A percentile compares a stretch with the other conserved stretches of the same genome.
Conservation (phyloP, 2,113 vertebrate species). For the Thomomys bottae region DNA sequence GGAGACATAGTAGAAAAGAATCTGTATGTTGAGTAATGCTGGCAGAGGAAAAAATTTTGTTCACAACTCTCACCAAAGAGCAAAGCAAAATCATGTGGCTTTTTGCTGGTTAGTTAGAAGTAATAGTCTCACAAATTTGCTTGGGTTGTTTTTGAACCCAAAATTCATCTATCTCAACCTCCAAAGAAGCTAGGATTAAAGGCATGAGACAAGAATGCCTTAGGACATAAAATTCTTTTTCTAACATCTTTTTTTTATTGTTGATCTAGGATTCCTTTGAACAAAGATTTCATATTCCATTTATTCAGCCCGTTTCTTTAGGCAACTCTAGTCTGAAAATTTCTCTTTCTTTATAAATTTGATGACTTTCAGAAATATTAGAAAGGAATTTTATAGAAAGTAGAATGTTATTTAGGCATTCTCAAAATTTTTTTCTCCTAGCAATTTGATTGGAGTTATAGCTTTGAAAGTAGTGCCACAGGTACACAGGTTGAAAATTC, state of each 20-base stretch:
- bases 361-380: not conserved
- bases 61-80: not conserved
- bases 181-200: too few species aligned
- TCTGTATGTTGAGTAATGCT: not conserved
- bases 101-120: too few species aligned
- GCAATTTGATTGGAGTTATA: not conserved
- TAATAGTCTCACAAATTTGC: not conserved
- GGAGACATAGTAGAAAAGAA: not conserved
- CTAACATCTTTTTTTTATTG: not conserved
- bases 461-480: not conserved
- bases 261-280: not conserved
- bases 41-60: not conserved
- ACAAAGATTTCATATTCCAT: not conserved
- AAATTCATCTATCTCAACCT: too few species aligned
- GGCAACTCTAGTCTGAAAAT: not conserved
- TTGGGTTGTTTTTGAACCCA: too few species aligned
- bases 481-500: too few species aligned
- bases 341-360: conserved; percentile 13
- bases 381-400: not conserved
- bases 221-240: not conserved
- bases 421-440: not conserved
- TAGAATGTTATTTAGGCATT: not conserved
- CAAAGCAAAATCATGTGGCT: not conserved
- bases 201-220: too few species aligned
- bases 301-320: not conserved